Conservation (phyloP, 23 tunicate genomes). For the Diplosoma virens region DNA sequence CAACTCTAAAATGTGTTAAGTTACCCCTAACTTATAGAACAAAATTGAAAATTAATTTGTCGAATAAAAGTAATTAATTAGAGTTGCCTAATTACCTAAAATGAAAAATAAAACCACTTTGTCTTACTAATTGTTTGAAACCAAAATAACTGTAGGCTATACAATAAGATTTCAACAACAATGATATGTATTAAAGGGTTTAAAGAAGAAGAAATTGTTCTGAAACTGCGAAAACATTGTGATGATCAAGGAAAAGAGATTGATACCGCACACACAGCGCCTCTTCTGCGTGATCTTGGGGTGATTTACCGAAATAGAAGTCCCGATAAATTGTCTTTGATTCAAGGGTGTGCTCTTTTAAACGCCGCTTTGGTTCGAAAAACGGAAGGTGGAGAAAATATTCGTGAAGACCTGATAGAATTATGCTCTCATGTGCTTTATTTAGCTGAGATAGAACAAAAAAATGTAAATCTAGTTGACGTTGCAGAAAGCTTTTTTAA, state of each 20-base stretch:
- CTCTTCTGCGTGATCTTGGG: constrained; percentile 1
- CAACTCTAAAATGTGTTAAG: too few species aligned
- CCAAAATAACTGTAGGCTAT: too few species aligned
- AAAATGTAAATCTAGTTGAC: not conserved
- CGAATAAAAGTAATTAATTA: too few species aligned
- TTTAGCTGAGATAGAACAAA: not conserved
- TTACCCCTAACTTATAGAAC: too few species aligned
- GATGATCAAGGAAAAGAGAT: constrained; percentile 17
- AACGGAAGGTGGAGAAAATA: not conserved
- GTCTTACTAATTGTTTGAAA: too few species aligned
- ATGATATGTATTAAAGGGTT: too few species aligned
- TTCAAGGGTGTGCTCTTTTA: constrained; percentile 19
- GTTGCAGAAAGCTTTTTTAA: not conserved
- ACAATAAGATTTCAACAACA: too few species aligned
- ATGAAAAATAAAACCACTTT: too few species aligned
- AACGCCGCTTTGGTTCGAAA: constrained; percentile 24
- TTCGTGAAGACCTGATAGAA: not conserved
- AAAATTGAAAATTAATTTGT: too few species aligned
- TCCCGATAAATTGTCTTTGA: constrained; percentile 16
- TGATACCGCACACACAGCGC: constrained; percentile 5
- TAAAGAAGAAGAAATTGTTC: constrained; percentile 9
- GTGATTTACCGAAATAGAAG: not conserved
- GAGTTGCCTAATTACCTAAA: too few species aligned
- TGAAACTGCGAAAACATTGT: not conserved
- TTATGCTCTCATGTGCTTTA: constrained; percentile 9